These are phyloP conservation scores for Asbolus verrucosus DNA, from an alignment of 1,140 invertebrate species.

Conservation along the genomic window DNA sequence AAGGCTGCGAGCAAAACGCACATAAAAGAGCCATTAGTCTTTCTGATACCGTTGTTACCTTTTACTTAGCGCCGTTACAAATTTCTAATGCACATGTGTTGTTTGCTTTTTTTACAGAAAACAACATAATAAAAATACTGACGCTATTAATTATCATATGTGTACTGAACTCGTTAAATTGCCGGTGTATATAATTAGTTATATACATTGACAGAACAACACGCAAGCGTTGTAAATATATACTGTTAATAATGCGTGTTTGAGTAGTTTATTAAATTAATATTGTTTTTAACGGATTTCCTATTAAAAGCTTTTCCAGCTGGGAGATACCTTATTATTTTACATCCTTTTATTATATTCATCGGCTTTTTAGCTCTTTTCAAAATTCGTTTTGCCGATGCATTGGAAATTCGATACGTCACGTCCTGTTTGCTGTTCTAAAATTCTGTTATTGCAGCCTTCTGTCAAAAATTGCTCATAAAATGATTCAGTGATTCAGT, in stretches of 20 bases:
- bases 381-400: background rate
- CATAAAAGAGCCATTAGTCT: slow-evolving; percentile 46
- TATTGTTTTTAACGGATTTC: slow-evolving; percentile 17
- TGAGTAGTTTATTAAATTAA: slow-evolving; percentile 27
- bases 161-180: slow-evolving; percentile 41
- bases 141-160: slow-evolving; percentile 40
- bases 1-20: slow-evolving; percentile 23
- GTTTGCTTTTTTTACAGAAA: slow-evolving; percentile 38
- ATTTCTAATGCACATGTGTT: slow-evolving; percentile 45
- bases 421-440: too few species aligned
- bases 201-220: slow-evolving; percentile 13
- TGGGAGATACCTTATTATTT: background rate
- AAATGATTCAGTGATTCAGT: too few species aligned
- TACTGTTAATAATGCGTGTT: slow-evolving; percentile 18
- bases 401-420: too few species aligned
- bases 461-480: too few species aligned
- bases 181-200: slow-evolving; percentile 36
- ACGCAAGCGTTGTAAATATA: slow-evolving; percentile 26
- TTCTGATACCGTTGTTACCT: slow-evolving; percentile 45
- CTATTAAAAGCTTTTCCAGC: background rate
- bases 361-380: background rate
- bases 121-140: slow-evolving; percentile 39
- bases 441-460: too few species aligned
- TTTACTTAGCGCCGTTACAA: slow-evolving; percentile 46
- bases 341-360: background rate